These are phyloP conservation scores for Apeira syringaria DNA, from an alignment of 2,888 invertebrate genomes.

Conservation along the genomic window DNA sequence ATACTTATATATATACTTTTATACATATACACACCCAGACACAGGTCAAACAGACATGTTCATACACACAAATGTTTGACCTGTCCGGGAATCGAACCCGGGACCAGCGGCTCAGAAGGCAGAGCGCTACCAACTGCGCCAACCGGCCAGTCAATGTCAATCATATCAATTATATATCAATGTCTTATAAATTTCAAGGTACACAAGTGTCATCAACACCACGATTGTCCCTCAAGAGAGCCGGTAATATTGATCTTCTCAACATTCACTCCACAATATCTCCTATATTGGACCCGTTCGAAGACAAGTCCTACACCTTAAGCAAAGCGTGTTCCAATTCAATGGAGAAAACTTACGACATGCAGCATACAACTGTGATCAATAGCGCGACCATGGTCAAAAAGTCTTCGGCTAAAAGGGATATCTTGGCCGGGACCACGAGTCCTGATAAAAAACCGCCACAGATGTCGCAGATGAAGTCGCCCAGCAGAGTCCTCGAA, in stretches of 20 bases:
- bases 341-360: constrained; percentile 52
- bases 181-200: constrained; percentile 44
- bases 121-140: no score
- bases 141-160: no score
- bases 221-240: constrained; percentile 48
- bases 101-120: no score
- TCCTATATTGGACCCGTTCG: constrained; percentile 67
- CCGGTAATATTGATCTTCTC: constrained; percentile 52
- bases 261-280: constrained; percentile 70
- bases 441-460: constrained; percentile 58
- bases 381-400: constrained; percentile 66
- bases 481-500: constrained; percentile 41
- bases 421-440: constrained; percentile 52
- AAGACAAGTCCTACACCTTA: constrained; percentile 62
- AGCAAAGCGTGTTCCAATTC: constrained; percentile 42
- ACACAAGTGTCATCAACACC: constrained; percentile 70
- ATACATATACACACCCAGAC: no score
- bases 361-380: constrained; percentile 56
- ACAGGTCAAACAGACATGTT: no score
- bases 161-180: no score
- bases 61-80: no score
- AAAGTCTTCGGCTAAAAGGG: constrained; percentile 56
- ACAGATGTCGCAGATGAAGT: constrained; percentile 37
- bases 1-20: no score
- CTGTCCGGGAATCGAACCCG: no score